Evolutionary conservation across 2,113 vertebrate genomes (phyloP).

Genomic region (Eidolon helvum): DNA sequence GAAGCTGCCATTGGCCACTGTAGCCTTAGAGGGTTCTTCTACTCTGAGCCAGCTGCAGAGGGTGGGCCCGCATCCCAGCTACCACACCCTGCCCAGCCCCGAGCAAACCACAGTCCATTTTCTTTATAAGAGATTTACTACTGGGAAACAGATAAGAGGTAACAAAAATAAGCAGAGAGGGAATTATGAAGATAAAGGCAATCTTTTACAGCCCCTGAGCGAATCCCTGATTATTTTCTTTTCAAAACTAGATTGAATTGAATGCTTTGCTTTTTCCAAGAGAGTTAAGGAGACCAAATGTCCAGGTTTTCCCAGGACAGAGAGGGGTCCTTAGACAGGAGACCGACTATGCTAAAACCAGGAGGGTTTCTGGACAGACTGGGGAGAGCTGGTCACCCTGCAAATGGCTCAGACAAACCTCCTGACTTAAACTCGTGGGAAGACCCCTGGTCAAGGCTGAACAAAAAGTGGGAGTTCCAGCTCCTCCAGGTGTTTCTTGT

Average conservation of each 20-base stretch:
- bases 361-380: not conserved
- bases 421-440: no score
- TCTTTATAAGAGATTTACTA: conserved; percentile 33
- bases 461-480: no score
- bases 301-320: not conserved
- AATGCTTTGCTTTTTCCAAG: not conserved
- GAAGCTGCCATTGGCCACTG: not conserved
- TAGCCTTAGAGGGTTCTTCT: not conserved
- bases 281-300: not conserved
- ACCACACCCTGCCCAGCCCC: not conserved
- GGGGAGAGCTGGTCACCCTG: not conserved
- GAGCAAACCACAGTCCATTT: not conserved
- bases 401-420: not conserved
- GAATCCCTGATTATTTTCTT: not conserved
- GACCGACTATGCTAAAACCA: not conserved
- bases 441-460: not conserved
- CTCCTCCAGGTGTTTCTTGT: not conserved
- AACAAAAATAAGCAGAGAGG: conserved; percentile 44
- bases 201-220: not conserved
- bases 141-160: conserved; percentile 48
- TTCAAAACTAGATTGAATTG: not conserved
- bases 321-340: not conserved
- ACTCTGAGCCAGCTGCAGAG: not conserved
- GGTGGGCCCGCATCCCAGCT: not conserved
- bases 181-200: conserved; percentile 33